Conservation (phyloP, 2,113 vertebrate genomes). For the Phaetusa simplex region DNA sequence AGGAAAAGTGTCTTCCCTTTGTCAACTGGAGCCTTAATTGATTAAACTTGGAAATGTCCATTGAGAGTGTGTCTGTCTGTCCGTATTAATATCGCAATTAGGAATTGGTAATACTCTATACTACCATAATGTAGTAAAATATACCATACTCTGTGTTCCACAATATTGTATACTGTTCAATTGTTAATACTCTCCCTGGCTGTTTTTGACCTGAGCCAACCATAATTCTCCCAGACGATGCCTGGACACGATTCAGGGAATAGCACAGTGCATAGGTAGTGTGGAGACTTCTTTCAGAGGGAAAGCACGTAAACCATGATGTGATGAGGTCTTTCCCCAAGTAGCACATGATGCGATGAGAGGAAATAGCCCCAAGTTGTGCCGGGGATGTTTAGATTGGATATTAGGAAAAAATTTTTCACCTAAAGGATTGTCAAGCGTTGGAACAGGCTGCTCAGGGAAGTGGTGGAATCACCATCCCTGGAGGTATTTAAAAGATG, state of each 20-base stretch:
- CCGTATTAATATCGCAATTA: background rate
- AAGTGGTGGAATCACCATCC: background rate
- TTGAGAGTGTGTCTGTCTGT: background rate
- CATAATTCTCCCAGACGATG: accelerated
- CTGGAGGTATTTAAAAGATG: background rate
- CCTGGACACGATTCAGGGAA: background rate
- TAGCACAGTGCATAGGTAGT: background rate
- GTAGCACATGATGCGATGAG: background rate
- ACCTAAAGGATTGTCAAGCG: accelerated
- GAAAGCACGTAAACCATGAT: background rate
- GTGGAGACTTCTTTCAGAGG: background rate
- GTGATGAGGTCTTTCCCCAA: background rate
- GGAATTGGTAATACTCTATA: background rate
- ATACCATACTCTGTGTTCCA: background rate
- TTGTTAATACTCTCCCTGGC: background rate
- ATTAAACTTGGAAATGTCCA: background rate
- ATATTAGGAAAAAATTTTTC: background rate
- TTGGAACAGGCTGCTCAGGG: background rate
- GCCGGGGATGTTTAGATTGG: background rate
- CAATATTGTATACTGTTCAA: background rate
- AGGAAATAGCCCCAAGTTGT: background rate
- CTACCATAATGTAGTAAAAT: background rate
- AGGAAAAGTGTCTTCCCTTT: background rate
- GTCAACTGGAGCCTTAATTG: background rate
- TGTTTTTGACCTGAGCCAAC: background rate